Conservation (phyloP, 1,140 invertebrate species). For the Varroa destructor region DNA sequence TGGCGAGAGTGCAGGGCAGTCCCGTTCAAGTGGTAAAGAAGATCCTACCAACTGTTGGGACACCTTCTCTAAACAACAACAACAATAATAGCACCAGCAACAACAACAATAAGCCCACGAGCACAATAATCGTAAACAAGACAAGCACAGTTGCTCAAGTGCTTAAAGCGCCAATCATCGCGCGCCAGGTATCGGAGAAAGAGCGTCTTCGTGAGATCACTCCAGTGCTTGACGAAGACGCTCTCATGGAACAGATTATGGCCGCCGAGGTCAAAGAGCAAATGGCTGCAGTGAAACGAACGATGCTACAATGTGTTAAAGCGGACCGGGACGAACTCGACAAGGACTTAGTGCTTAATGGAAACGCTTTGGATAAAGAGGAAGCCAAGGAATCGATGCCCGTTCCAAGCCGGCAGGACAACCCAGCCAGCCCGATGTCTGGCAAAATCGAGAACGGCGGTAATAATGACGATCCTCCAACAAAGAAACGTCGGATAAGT, state of each 20-base stretch:
- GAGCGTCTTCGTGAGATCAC: constrained; percentile 18
- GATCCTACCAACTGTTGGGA: no score
- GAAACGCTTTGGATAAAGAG: no score
- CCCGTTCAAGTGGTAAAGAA: no score
- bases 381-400: not conserved
- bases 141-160: constrained; percentile 4
- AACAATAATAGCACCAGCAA: constrained; percentile 14
- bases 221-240: constrained; percentile 23
- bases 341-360: no score
- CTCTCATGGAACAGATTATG: constrained; percentile 27
- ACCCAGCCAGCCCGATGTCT: no score
- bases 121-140: not conserved
- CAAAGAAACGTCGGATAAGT: not conserved
- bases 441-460: no score
- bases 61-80: constrained; percentile 6
- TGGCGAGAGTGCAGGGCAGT: no score
- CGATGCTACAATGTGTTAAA: constrained; percentile 1
- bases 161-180: constrained; percentile 21
- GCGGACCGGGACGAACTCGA: not conserved
- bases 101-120: not conserved
- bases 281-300: constrained; percentile 7
- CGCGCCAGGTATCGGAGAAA: constrained; percentile 12
- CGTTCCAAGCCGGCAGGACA: not conserved
- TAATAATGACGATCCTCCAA: not conserved
- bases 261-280: constrained; percentile 23